Evolutionary conservation across 2,888 invertebrate species (phyloP).

Genomic region (Cecidostiba fungosa): DNA sequence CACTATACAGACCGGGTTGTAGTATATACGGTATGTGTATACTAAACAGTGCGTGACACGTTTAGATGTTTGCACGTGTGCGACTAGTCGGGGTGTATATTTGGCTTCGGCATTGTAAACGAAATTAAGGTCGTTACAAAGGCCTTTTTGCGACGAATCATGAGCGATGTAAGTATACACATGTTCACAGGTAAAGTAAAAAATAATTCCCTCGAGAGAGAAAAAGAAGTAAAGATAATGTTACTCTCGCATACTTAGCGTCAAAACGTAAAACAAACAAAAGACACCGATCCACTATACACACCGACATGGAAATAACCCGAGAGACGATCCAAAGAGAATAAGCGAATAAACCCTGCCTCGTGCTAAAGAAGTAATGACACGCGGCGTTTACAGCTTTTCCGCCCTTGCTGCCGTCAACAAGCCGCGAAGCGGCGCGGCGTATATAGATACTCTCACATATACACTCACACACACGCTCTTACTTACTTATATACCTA

Average conservation of each 20-base stretch:
- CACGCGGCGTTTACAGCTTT: neutral
- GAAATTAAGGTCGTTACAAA: neutral
- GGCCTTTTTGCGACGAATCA: neutral
- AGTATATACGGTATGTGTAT: neutral
- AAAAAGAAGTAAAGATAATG: neutral
- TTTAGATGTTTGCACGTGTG: neutral
- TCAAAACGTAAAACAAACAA: neutral
- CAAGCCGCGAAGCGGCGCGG: neutral
- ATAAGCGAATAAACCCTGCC: constrained; percentile 39
- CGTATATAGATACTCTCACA: too few relatives aligned
- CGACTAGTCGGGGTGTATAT: neutral
- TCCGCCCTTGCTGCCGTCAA: neutral
- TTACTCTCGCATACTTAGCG: too few relatives aligned
- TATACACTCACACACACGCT: neutral
- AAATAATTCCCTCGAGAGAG: neutral
- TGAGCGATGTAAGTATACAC: neutral
- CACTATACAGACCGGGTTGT: neutral
- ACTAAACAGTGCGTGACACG: neutral
- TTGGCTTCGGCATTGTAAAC: neutral
- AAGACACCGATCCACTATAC: neutral
- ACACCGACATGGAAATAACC: neutral
- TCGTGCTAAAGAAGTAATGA: constrained; percentile 1
- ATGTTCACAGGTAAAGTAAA: too few relatives aligned
- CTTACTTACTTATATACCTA: neutral
- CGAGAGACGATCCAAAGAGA: constrained; percentile 19